Evolutionary conservation across 2,797 vertebrate genomes (phyloP), one percentile per base, ranked within the genome.

Genomic region (Lepilemur ruficaudatus): DNA sequence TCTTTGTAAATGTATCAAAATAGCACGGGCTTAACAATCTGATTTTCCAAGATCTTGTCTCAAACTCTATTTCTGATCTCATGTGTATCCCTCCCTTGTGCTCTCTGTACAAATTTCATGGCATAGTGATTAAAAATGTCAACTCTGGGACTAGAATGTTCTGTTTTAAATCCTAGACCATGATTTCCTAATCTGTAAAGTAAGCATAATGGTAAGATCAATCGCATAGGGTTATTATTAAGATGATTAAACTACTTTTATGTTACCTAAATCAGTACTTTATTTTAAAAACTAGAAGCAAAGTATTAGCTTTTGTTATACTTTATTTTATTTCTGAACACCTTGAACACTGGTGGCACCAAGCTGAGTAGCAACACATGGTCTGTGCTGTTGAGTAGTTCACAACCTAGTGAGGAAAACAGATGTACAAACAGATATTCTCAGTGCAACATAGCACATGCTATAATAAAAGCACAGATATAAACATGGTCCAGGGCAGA

Each of bases 11-110:
- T 75, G 7, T n/a, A 32, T 61, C 43, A 46, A 12, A 89, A 38
- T 38, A 38, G 23, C 65, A 20, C 38, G 50, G 48, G 20, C 72
- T 84, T 91, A 5, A 12, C n/a, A 41, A 89, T 84, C 43, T 95
- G 55, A 18, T 87, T 20, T 48, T 80, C 48, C 30, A 25, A 43
- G 55, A 84, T 86, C 22, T 73, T n/a, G 18, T 41, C 83, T 94
- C 70, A 67, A 30, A 81, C 61, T 75, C 13, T 61, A 7, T 46
- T 67, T 90, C 48, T 79, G 70, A 28, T 86, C 22, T 89, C 55
- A 75, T 0, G 1, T n/a, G 38, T 91, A 4, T 10, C 12, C 41
- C 48, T 81, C 30, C 8, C 13, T 69, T 1, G 10, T 35, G 1
- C 65, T 90, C 13, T 83, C 76, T 63, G 32, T 15, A 57, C 10